These are phyloP conservation scores for Brevimyrus niger DNA, from an alignment of 2,113 vertebrate genomes.

Conservation along the genomic window DNA sequence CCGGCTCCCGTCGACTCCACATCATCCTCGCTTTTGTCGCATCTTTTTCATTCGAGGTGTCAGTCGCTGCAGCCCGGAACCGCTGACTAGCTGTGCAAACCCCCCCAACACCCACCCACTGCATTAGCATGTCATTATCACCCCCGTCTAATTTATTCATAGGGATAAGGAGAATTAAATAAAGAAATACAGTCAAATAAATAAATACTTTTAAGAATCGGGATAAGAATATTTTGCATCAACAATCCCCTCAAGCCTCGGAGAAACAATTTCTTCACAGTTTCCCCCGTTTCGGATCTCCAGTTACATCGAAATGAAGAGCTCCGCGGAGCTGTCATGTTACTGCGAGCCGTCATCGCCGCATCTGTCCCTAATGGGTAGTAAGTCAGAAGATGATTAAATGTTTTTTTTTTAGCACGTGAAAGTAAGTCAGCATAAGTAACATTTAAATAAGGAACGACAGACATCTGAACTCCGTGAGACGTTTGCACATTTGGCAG, in stretches of 20 bases:
- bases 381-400: constrained; percentile 5
- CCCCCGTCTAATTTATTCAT: constrained; percentile 20
- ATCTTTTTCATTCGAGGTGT: constrained; percentile 11
- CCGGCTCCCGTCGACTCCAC: neutral
- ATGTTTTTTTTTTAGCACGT: neutral
- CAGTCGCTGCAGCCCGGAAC: neutral
- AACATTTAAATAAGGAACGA: constrained; percentile 1
- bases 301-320: constrained; percentile 5
- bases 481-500: neutral
- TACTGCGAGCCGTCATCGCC: neutral
- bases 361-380: constrained; percentile 20
- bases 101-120: neutral
- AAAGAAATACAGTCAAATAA: neutral
- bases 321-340: constrained; percentile 7
- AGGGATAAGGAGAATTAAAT: constrained; percentile 6
- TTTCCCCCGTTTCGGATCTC: neutral
- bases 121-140: constrained; percentile 22
- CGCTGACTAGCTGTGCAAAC: neutral
- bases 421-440: neutral
- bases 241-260: constrained; percentile 13
- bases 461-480: neutral
- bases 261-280: constrained; percentile 10
- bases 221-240: constrained; percentile 2
- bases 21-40: neutral
- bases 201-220: constrained; percentile 8